These are phyloP conservation scores for Netelia virgata DNA, from an alignment of 2,888 invertebrate species.

Conservation along the genomic window DNA sequence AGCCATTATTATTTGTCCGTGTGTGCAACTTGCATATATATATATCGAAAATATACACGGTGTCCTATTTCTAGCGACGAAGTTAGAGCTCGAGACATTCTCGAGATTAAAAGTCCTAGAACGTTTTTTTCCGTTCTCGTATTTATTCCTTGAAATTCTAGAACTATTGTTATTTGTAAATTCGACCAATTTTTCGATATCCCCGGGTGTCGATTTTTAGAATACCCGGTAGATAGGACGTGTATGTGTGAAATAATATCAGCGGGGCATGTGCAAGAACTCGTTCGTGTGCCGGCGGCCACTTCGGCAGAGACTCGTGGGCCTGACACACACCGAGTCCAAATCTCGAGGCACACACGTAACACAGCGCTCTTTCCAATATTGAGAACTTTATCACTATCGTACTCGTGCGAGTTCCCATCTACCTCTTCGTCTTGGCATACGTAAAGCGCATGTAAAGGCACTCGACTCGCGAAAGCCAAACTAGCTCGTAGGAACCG, in stretches of 20 bases:
- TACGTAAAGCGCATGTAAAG: constrained; percentile 15
- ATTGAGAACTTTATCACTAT: constrained; percentile 44
- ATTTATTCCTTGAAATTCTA: neutral
- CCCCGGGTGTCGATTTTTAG: neutral
- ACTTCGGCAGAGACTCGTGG: constrained; percentile 19
- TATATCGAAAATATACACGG: neutral
- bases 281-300: constrained; percentile 29
- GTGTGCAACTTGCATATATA: neutral
- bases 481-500: constrained; percentile 49
- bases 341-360: neutral
- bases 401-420: constrained; percentile 6
- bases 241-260: constrained; percentile 6
- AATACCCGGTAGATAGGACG: neutral
- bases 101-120: neutral
- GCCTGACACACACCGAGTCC: constrained; percentile 27
- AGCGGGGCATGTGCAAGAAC: constrained; percentile 14
- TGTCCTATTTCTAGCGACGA: neutral
- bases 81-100: neutral
- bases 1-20: constrained; percentile 53
- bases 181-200: neutral
- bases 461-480: constrained; percentile 46
- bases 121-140: neutral
- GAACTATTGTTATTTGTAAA: neutral
- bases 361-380: constrained; percentile 26
- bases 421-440: constrained; percentile 26